Evolutionary conservation across 92 coral and sea anemone genomes (phyloP).

Genomic region (Epizoanthus fatuus): DNA sequence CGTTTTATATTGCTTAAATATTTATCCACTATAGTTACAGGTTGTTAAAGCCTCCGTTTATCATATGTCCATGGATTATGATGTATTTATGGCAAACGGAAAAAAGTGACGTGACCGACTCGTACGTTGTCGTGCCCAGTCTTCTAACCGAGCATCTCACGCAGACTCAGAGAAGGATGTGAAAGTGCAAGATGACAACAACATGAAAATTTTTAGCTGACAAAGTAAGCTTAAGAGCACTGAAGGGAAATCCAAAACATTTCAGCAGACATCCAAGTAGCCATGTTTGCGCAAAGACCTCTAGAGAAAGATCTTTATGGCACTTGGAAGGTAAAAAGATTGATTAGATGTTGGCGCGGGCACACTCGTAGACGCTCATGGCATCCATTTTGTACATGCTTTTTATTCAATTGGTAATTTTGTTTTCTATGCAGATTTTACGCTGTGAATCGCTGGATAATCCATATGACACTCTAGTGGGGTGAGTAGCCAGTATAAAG

Average conservation of each 20-base stretch:
- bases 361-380: too few relatives aligned
- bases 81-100: too few relatives aligned
- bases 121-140: neutral
- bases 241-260: conserved; percentile 6
- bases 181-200: neutral
- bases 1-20: too few relatives aligned
- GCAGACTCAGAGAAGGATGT: neutral
- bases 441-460: conserved; percentile 35
- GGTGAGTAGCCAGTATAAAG: conserved; percentile 10
- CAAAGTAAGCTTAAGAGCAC: neutral
- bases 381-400: neutral
- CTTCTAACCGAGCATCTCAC: neutral
- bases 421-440: conserved; percentile 16
- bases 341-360: too few relatives aligned
- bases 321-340: conserved; percentile 26
- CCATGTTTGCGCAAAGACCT: conserved; percentile 21
- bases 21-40: too few relatives aligned
- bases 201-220: conserved; percentile 25
- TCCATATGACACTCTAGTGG: conserved; percentile 31
- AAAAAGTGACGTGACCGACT: too few relatives aligned
- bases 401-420: neutral
- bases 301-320: conserved; percentile 45
- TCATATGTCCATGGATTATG: too few relatives aligned
- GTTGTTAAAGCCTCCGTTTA: too few relatives aligned
- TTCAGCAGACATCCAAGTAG: neutral